Conservation (phyloP, 2,888 invertebrate genomes). For the Zele albiditarsus region DNA sequence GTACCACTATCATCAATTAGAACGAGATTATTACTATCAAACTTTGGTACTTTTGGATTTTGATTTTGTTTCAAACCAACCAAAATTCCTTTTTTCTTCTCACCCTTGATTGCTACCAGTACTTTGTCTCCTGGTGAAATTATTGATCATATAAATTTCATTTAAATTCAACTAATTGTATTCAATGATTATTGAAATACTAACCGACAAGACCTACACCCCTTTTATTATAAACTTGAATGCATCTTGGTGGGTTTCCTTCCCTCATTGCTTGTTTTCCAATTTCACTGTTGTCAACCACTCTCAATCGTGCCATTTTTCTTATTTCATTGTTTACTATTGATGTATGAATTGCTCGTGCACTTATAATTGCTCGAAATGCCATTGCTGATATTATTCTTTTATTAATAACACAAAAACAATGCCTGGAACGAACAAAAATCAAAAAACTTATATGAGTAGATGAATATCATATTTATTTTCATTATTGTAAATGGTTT, state of each 20-base stretch:
- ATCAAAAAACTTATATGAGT: neutral
- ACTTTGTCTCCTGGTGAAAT: conserved; percentile 85
- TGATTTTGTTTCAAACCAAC: conserved; percentile 92
- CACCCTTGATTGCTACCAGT: conserved; percentile 93
- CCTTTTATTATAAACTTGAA: conserved; percentile 93
- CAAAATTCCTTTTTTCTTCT: conserved; percentile 94
- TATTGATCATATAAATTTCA: conserved; percentile 4
- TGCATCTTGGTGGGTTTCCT: conserved; percentile 93
- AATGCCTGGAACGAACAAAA: neutral
- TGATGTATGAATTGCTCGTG: conserved; percentile 76
- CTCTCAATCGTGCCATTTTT: conserved; percentile 85
- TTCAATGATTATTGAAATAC: conserved; percentile 24
- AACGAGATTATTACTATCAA: conserved; percentile 96
- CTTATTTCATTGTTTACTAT: conserved; percentile 79
- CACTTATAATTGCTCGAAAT: conserved; percentile 1
- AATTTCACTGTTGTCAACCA: conserved; percentile 97
- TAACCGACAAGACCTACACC: conserved; percentile 78
- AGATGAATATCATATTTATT: no score
- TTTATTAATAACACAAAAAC: neutral
- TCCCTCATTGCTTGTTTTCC: conserved; percentile 96
- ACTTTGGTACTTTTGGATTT: conserved; percentile 86
- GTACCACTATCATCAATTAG: conserved; percentile 95
- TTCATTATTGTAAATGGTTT: no score
- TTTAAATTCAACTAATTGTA: neutral
- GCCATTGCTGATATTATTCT: conserved; percentile 18